phyloP scores from a whole-genome alignment of 2,113 vertebrate species.

The Scomber colias region DNA sequence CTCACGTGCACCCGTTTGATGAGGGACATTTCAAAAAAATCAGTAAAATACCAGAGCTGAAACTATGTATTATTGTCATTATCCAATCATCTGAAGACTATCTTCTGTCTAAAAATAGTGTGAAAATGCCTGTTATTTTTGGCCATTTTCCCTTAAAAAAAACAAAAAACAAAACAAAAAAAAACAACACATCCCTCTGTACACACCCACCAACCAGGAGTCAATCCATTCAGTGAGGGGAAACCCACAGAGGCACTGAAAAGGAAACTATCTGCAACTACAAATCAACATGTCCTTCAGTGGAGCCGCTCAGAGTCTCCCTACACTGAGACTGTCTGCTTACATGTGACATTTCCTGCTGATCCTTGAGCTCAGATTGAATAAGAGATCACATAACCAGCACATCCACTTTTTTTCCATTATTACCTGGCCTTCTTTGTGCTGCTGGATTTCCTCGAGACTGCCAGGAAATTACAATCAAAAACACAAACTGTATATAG shows the following conservation, averaged over 20 bases:
- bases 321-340: background rate
- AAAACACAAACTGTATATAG: background rate
- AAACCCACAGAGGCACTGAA: constrained; percentile 11
- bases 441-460: background rate
- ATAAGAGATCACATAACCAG: background rate
- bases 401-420: background rate
- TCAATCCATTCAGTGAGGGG: background rate
- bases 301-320: no score
- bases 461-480: constrained; percentile 1
- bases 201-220: background rate
- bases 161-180: no score
- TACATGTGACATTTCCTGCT: background rate
- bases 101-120: no score
- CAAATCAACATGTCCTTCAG: background rate
- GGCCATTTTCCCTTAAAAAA: no score
- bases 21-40: no score
- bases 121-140: no score
- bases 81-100: no score
- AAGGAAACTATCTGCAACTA: background rate
- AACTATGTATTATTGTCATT: no score
- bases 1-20: no score
- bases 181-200: no score
- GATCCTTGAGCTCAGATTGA: background rate
- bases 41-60: no score
- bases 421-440: background rate